phyloP scores from a whole-genome alignment of 2,113 vertebrate genomes.

The Lasiurus borealis region DNA sequence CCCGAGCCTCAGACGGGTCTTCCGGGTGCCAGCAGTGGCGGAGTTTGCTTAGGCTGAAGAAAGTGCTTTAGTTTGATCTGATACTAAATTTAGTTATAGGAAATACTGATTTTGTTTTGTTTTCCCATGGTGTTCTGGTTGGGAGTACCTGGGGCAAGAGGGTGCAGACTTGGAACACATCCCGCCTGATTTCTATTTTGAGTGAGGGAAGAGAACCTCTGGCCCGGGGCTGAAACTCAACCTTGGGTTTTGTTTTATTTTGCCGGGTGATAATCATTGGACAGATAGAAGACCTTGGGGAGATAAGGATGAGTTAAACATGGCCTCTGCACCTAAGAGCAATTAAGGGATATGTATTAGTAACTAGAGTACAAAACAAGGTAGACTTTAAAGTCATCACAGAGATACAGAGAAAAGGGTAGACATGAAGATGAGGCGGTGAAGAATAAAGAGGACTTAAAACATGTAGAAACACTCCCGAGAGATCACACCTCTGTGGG shows the following conservation, averaged over 20 bases:
- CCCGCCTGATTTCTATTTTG: neutral
- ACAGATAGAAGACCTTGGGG: conserved; percentile 19
- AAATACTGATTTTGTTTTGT: conserved; percentile 1
- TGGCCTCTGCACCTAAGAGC: neutral
- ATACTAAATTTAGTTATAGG: neutral
- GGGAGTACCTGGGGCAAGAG: neutral
- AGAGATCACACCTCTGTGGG: neutral
- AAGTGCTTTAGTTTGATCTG: conserved; percentile 12
- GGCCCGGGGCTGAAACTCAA: conserved; percentile 2
- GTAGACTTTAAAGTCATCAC: neutral
- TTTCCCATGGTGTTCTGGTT: conserved; percentile 37
- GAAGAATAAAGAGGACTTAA: neutral
- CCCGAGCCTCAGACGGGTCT: neutral
- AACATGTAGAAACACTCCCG: neutral
- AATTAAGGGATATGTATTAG: neutral
- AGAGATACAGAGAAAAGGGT: neutral
- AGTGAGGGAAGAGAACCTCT: conserved; percentile 30
- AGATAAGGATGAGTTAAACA: conserved; percentile 34
- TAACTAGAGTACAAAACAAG: neutral
- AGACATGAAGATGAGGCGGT: neutral
- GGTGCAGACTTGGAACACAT: neutral
- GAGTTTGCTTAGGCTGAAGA: neutral
- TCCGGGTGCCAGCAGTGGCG: neutral
- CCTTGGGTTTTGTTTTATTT: conserved; percentile 57
- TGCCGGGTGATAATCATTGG: neutral